Evolutionary conservation across 2,888 invertebrate genomes (phyloP), one percentile per base, ranked within the genome.

Genomic region (Amaurobius ferox): DNA sequence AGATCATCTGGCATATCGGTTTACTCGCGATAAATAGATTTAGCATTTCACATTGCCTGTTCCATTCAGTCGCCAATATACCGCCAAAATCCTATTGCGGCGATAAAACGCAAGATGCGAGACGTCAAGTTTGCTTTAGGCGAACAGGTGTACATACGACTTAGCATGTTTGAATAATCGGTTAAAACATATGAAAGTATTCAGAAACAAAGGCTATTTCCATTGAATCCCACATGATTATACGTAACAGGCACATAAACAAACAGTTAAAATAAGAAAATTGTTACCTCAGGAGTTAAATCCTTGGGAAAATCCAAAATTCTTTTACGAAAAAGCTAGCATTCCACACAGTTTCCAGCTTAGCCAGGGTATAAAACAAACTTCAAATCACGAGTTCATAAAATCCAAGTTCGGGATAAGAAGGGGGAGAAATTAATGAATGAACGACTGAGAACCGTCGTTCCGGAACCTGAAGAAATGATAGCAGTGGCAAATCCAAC

Each of bases 401-500:
- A 55, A 55, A 55, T 55, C 55, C 55, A 23, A 55, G 55, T 55
- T 23, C 16, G 55, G 23, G 55, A 3, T 16, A 23, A 19, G 44
- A 16, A 44, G 6, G n/a, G 2, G 16, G 23, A 55, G 23, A 55
- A 55, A 55, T 55, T 55, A 55, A 55, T 55, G 55, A 55, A 55
- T 55, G 55, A 55, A 55, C 5, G 23, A 23, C 19, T 23, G 55
- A 19, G 55, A 66, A 66, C 30, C 79, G 64, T 19, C 66, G 72
- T 62, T 79, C 71, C 79, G 79, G 40, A 78, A 68, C 78, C 44
- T 66, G 39, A 39, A 39, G 39, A 48, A 28, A 77, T 48, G 55
- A 68, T 48, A 67, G 55, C 78, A 71, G 44, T 48, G 44, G 48
- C 64, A 70, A 71, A 79, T 81, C 81, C 81, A 81, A 81, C 81